A percentile compares a stretch with the other conserved stretches of the same genome.
Conservation (phyloP, 2,888 invertebrate genomes). For the Epinotia demarniana region DNA sequence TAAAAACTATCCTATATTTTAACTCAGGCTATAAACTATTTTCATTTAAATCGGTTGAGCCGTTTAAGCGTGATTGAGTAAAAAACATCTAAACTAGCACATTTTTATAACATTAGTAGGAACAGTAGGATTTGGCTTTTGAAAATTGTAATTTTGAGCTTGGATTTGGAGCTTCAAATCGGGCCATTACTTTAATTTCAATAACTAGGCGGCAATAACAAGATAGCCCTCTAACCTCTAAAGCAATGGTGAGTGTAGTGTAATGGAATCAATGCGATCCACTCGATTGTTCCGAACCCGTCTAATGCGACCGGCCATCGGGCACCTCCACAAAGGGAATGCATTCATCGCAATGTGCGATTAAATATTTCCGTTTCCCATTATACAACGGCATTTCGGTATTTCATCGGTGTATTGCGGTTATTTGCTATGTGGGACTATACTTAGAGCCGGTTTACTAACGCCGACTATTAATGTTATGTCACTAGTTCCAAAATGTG, state of each 20-base stretch:
- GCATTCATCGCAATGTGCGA: conserved; percentile 63
- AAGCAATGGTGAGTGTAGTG: conserved; percentile 15
- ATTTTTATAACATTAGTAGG: too few relatives aligned
- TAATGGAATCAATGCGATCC: conserved; percentile 46
- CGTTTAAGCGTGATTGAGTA: too few relatives aligned
- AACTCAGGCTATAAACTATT: too few relatives aligned
- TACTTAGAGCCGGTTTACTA: conserved; percentile 29
- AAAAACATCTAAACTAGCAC: too few relatives aligned
- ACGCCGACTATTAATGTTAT: conserved; percentile 14
- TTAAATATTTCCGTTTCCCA: conserved; percentile 71
- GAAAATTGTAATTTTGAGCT: too few relatives aligned
- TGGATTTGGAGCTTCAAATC: too few relatives aligned
- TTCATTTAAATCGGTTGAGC: too few relatives aligned
- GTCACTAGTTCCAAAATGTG: conserved; percentile 11
- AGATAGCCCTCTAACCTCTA: conserved; percentile 12
- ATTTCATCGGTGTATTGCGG: conserved; percentile 44
- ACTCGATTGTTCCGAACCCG: conserved; percentile 49
- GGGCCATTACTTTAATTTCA: neutral
- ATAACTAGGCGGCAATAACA: conserved; percentile 9
- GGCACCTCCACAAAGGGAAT: conserved; percentile 63
- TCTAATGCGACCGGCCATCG: conserved; percentile 47
- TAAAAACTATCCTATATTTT: too few relatives aligned
- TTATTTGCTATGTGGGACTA: conserved; percentile 40
- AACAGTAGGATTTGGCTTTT: too few relatives aligned
- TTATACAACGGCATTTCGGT: conserved; percentile 57